These are phyloP conservation scores for Halcyon smyrnensis DNA, from an alignment of 2,797 vertebrate genomes.

Conservation along the genomic window DNA sequence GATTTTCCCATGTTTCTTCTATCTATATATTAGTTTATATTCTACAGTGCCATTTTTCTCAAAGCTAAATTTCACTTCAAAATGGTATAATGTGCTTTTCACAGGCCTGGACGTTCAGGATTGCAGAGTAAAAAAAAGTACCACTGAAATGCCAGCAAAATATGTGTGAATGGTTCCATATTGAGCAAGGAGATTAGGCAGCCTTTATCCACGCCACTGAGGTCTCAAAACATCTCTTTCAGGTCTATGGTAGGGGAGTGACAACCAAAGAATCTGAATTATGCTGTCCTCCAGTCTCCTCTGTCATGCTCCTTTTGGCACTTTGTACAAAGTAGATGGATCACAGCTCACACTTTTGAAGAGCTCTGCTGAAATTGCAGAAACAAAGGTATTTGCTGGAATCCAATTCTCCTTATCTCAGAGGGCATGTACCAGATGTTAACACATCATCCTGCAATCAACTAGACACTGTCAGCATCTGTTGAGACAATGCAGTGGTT, in stretches of 20 bases:
- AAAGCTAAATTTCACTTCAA: neutral
- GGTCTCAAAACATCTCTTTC: conserved; percentile 17
- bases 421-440: neutral
- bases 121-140: neutral
- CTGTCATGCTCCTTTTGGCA: neutral
- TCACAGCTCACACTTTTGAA: neutral
- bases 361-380: neutral
- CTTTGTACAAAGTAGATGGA: neutral
- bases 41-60: neutral
- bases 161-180: neutral
- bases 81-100: neutral
- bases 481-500: neutral
- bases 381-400: neutral
- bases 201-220: neutral
- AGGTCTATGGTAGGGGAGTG: neutral
- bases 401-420: neutral
- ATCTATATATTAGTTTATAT: neutral
- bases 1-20: neutral
- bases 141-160: neutral
- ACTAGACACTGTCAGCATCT: neutral
- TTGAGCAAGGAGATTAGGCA: neutral
- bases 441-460: neutral
- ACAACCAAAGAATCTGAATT: conserved; percentile 17
- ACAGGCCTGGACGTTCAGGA: neutral
- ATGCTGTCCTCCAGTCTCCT: neutral